Conservation (phyloP, 2,113 vertebrate species). For the Uria lomvia region DNA sequence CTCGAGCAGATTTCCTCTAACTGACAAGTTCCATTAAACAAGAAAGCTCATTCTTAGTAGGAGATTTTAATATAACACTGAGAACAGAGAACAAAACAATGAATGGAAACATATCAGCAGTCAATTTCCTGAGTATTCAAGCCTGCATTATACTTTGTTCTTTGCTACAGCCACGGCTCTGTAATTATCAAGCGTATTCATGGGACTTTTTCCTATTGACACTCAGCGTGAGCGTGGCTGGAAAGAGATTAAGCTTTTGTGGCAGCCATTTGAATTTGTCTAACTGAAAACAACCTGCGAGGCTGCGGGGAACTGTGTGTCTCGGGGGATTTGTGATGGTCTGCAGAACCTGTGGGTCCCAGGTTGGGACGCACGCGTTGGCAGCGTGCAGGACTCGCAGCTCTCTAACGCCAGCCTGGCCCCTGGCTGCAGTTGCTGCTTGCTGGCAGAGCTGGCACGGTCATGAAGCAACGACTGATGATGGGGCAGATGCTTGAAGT, state of each 20-base stretch:
- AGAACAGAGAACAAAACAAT: conserved; percentile 67
- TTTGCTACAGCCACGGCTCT: conserved; percentile 35
- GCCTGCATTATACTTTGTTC: conserved; percentile 61
- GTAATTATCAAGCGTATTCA: conserved; percentile 55
- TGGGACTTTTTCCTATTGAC: conserved; percentile 60
- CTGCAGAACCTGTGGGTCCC: not conserved
- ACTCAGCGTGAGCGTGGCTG: conserved; percentile 38
- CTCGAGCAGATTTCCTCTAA: conserved; percentile 60
- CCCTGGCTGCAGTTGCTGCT: not conserved
- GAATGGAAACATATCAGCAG: conserved; percentile 67
- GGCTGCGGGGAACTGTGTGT: not conserved
- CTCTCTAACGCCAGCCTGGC: not conserved
- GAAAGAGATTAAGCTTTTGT: conserved; percentile 57
- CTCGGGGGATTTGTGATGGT: not conserved
- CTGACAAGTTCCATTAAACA: conserved; percentile 65
- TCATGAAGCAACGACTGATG: not conserved
- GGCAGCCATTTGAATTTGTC: conserved; percentile 42
- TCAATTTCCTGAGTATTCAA: conserved; percentile 62
- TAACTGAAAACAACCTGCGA: conserved; percentile 19
- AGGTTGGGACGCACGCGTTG: not conserved
- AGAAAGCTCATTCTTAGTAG: conserved; percentile 60
- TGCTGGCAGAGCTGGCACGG: not conserved
- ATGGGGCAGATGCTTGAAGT: not conserved
- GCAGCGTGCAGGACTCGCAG: not conserved
- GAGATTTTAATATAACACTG: conserved; percentile 62